These are phyloP conservation scores for Lycaon pictus DNA, from an alignment of 2,113 vertebrate genomes.

Conservation along the genomic window DNA sequence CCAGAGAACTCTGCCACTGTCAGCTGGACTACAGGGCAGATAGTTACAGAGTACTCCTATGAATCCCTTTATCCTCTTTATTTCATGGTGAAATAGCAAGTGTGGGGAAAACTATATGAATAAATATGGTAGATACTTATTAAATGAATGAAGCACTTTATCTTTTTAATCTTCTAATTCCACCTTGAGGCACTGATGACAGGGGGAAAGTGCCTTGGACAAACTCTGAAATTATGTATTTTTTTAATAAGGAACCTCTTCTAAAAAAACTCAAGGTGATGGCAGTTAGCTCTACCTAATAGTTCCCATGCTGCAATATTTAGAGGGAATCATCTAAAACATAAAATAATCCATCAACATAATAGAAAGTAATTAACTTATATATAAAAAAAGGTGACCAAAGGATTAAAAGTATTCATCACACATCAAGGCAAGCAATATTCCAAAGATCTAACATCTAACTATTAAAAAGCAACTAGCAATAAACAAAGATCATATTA, in stretches of 20 bases:
- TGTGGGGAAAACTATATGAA: conserved; percentile 52
- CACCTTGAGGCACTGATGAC: conserved; percentile 60
- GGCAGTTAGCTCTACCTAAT: conserved; percentile 71
- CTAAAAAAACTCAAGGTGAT: conserved; percentile 74
- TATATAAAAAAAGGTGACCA: conserved; percentile 74
- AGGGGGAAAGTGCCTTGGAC: conserved; percentile 51
- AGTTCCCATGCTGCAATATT: conserved; percentile 73
- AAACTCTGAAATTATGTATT: conserved; percentile 75
- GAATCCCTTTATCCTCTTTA: conserved; percentile 18
- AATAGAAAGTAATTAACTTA: conserved; percentile 84
- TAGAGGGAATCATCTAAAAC: conserved; percentile 77
- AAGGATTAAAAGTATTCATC: conserved; percentile 82
- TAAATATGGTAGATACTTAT: conserved; percentile 64
- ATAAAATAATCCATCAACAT: conserved; percentile 82
- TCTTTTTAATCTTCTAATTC: conserved; percentile 78
- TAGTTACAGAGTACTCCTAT: background rate
- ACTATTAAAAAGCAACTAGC: conserved; percentile 70
- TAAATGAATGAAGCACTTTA: conserved; percentile 70
- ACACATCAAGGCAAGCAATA: conserved; percentile 79
- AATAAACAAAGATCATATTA: conserved; percentile 63
- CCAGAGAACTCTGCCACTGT: background rate
- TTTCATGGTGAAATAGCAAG: conserved; percentile 37
- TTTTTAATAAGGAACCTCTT: conserved; percentile 77
- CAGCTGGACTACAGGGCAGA: background rate
- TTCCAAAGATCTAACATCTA: conserved; percentile 68